These are phyloP conservation scores for Uloborus diversus DNA, from an alignment of 1,140 invertebrate species.

Conservation along the genomic window DNA sequence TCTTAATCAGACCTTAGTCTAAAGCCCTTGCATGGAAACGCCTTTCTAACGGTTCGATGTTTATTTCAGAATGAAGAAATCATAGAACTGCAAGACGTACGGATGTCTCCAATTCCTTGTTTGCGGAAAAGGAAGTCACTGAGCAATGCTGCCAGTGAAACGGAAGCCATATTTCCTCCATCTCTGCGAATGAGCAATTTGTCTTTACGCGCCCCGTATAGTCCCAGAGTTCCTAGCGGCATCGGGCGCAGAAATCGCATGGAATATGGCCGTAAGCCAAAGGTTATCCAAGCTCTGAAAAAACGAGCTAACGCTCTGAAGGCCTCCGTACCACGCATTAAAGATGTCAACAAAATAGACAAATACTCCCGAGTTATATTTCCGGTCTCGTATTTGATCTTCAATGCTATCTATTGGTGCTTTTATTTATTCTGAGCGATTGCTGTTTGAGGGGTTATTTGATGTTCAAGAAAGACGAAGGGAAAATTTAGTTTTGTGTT, in stretches of 20 bases:
- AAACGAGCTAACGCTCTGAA: constrained; percentile 59
- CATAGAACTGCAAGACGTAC: constrained; percentile 81
- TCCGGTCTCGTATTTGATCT: constrained; percentile 91
- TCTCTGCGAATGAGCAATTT: constrained; percentile 61
- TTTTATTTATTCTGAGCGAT: constrained; percentile 77
- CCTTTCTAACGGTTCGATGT: background rate
- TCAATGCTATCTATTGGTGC: constrained; percentile 95
- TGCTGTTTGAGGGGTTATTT: no score
- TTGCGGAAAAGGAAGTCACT: constrained; percentile 72
- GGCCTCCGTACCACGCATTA: constrained; percentile 83
- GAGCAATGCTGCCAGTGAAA: constrained; percentile 38
- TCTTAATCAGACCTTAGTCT: no score
- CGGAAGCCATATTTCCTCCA: constrained; percentile 59
- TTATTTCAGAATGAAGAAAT: constrained; percentile 70
- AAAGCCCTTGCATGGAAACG: background rate
- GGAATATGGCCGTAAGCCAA: constrained; percentile 67
- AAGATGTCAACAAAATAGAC: constrained; percentile 97
- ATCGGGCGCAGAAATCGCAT: constrained; percentile 3
- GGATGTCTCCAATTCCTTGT: constrained; percentile 84
- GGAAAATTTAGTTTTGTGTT: constrained; percentile 18
- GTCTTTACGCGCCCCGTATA: constrained; percentile 17
- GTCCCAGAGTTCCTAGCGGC: constrained; percentile 17
- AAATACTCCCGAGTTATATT: constrained; percentile 95
- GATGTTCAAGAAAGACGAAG: no score
- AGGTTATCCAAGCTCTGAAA: constrained; percentile 79